These are phyloP conservation scores for Brachypalpus laphriformis DNA, from an alignment of 2,888 invertebrate species.

Conservation along the genomic window DNA sequence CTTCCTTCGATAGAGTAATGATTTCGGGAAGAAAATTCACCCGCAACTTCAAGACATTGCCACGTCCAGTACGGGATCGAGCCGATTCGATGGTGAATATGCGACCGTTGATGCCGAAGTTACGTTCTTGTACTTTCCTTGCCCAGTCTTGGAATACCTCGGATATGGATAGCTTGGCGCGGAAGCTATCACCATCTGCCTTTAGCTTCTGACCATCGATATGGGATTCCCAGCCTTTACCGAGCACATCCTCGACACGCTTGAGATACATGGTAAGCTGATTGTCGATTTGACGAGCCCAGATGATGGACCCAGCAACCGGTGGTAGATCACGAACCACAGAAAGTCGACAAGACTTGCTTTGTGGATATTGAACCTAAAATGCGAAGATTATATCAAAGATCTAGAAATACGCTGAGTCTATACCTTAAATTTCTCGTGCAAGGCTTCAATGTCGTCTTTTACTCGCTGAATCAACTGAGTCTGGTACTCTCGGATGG, in stretches of 20 bases:
- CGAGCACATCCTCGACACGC: conserved; percentile 98
- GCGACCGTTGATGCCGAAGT: conserved; percentile 95
- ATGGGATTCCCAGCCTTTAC: conserved; percentile 99
- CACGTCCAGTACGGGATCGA: conserved; percentile 89
- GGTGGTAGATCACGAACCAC: conserved; percentile 97
- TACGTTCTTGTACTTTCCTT: conserved; percentile 95
- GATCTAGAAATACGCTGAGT: too few species aligned
- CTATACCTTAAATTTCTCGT: conserved; percentile 97
- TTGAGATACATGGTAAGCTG: conserved; percentile 97
- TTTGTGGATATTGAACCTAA: conserved; percentile 96
- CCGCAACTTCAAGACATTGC: conserved; percentile 93
- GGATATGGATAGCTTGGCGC: conserved; percentile 96
- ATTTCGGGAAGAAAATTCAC: conserved; percentile 99
- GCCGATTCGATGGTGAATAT: conserved; percentile 96
- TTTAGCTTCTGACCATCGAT: conserved; percentile 99
- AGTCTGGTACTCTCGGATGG: conserved; percentile 99
- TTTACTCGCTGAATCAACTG: conserved; percentile 99
- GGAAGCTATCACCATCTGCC: conserved; percentile 98
- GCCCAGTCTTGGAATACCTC: conserved; percentile 99
- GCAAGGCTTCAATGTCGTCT: conserved; percentile 98
- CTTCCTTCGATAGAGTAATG: conserved; percentile 99
- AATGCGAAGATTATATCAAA: conserved; percentile 10
- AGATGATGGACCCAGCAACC: conserved; percentile 98
- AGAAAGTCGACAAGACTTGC: conserved; percentile 96
- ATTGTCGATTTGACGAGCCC: conserved; percentile 99